Conservation (phyloP, 2,797 vertebrate genomes). For the Alectoris magna region DNA sequence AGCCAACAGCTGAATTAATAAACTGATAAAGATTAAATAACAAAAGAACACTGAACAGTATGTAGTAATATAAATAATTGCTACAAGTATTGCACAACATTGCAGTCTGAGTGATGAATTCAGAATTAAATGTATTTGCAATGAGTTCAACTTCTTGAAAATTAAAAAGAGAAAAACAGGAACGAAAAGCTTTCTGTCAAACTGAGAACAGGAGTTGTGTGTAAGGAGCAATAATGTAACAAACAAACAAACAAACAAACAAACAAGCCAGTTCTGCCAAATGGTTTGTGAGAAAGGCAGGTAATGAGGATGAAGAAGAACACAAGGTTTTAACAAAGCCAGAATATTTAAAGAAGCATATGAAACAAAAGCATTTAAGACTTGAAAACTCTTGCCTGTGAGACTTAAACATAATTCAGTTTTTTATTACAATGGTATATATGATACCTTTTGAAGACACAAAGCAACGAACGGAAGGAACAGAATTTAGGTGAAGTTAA, state of each 20-base stretch:
- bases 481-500: neutral
- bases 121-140: neutral
- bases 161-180: neutral
- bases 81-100: neutral
- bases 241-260: neutral
- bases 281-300: neutral
- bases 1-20: neutral
- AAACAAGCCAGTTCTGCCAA: rapidly evolving
- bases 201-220: neutral
- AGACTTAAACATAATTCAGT: neutral
- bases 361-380: neutral
- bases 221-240: neutral
- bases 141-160: neutral
- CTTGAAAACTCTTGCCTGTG: neutral
- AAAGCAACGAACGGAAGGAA: neutral
- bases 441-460: neutral
- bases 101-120: neutral
- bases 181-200: neutral
- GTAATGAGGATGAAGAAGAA: neutral
- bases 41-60: neutral
- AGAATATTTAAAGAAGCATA: neutral
- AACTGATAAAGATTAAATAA: neutral
- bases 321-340: neutral
- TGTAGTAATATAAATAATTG: neutral
- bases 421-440: neutral